phyloP scores from a whole-genome alignment of 2,888 invertebrate species.

The Cataglyphis altisquamis region DNA sequence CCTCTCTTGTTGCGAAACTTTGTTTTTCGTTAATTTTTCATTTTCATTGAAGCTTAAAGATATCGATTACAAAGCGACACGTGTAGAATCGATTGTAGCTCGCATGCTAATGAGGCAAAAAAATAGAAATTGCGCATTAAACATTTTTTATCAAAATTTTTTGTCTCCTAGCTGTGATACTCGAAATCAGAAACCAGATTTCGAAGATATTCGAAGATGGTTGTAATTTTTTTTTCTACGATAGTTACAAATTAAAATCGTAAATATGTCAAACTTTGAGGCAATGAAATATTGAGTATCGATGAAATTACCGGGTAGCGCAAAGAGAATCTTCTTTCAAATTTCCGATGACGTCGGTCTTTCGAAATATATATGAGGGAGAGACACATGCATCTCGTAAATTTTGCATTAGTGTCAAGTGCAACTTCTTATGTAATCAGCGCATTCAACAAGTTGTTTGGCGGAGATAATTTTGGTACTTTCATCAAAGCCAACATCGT shows the following conservation, averaged over 20 bases:
- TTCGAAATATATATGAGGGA: slow-evolving; percentile 3
- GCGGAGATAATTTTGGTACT: slow-evolving; percentile 53
- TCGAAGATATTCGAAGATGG: background rate
- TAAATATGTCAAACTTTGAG: background rate
- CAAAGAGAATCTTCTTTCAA: background rate
- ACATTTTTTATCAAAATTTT: background rate
- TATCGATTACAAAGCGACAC: background rate
- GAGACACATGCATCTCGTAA: background rate
- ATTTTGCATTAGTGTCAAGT: slow-evolving; percentile 15
- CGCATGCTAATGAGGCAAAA: background rate
- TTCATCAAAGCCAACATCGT: slow-evolving; percentile 34
- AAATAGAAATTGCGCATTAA: background rate
- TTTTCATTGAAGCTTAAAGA: background rate
- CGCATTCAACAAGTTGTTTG: slow-evolving; percentile 49
- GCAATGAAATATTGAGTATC: background rate
- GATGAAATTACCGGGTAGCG: background rate
- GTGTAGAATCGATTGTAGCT: slow-evolving; percentile 9
- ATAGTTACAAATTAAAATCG: background rate
- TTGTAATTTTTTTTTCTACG: background rate
- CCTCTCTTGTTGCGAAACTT: background rate
- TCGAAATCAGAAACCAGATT: background rate
- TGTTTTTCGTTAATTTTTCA: background rate
- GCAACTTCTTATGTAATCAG: slow-evolving; percentile 42
- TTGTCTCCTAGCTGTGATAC: background rate
- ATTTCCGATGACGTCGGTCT: background rate